A percentile compares a stretch with the other conserved stretches of the same genome.
Conservation (phyloP, 2,113 vertebrate genomes). For the Cheirogaleus medius region DNA sequence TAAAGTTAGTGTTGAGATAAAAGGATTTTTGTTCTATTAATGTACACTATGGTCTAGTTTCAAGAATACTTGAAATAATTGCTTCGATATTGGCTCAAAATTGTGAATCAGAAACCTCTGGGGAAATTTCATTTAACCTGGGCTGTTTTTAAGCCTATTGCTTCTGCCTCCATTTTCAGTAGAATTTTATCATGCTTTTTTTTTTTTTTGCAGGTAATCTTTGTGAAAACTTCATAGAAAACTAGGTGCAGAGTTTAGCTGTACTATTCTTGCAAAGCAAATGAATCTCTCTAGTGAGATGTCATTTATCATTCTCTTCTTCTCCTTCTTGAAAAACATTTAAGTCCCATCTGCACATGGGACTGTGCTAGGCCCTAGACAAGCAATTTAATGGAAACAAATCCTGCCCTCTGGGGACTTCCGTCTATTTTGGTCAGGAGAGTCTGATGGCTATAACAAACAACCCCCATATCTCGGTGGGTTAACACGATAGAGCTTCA, state of each 20-base stretch:
- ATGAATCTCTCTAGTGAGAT: not conserved
- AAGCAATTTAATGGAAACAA: constrained; percentile 14
- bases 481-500: not conserved
- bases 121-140: constrained; percentile 6
- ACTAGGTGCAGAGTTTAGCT: not conserved
- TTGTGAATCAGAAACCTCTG: not conserved
- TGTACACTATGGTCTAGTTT: not conserved
- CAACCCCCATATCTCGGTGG: not conserved
- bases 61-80: constrained; percentile 52
- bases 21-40: constrained; percentile 47
- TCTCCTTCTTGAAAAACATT: not conserved
- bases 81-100: constrained; percentile 34
- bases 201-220: not conserved
- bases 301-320: not conserved
- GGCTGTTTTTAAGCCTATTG: constrained; percentile 1
- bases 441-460: not conserved
- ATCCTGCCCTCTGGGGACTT: not conserved
- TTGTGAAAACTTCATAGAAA: not conserved
- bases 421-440: not conserved
- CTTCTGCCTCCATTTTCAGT: not conserved
- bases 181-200: not conserved
- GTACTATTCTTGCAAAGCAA: not conserved
- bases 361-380: not conserved
- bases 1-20: constrained; percentile 16
- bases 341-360: not conserved